Evolutionary conservation across 2,888 invertebrate species (phyloP).

Genomic region (Mimumesa dahlbomi): DNA sequence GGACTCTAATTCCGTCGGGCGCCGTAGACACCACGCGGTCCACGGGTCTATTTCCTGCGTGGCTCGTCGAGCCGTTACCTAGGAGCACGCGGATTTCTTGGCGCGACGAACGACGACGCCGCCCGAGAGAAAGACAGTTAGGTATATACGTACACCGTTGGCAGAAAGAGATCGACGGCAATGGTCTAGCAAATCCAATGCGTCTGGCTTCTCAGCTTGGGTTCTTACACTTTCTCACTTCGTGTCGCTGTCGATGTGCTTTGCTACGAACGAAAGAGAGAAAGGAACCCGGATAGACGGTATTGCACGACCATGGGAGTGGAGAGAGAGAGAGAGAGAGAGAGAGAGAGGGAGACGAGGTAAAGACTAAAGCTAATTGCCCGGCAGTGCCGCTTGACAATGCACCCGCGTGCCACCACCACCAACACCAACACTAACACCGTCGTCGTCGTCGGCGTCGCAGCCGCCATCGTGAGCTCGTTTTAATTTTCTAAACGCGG

Average conservation of each 20-base stretch:
- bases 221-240: not conserved
- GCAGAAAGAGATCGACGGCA: conserved; percentile 40
- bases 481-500: conserved; percentile 67
- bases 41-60: conserved; percentile 72
- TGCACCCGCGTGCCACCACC: conserved; percentile 50
- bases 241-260: conserved; percentile 1
- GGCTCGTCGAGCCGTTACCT: conserved; percentile 58
- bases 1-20: conserved; percentile 77
- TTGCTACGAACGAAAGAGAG: conserved; percentile 11
- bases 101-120: conserved; percentile 37
- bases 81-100: conserved; percentile 62
- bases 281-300: conserved; percentile 42
- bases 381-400: conserved; percentile 54
- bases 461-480: conserved; percentile 34
- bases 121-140: conserved; percentile 12
- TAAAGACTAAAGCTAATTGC: conserved; percentile 58
- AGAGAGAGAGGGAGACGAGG: conserved; percentile 19
- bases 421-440: conserved; percentile 12
- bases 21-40: conserved; percentile 79
- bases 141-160: too few relatives aligned
- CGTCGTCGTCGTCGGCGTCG: conserved; percentile 18
- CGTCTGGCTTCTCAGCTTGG: conserved; percentile 45
- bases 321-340: not conserved
- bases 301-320: conserved; percentile 1
- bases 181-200: conserved; percentile 51